phyloP scores from a whole-genome alignment of 2,113 vertebrate species.

The Strigops habroptila region DNA sequence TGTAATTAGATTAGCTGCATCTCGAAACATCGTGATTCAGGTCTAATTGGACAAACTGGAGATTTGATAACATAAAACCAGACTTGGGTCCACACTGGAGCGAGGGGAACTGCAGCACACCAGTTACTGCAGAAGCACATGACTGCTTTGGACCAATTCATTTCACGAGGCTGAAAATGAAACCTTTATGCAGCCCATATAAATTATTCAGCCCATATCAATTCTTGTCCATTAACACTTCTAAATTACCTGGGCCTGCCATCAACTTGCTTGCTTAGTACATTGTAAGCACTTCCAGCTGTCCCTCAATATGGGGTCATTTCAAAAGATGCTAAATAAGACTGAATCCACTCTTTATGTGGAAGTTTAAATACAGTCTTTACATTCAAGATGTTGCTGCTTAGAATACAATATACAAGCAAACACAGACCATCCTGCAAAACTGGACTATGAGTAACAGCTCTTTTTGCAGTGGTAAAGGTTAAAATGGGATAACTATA shows the following conservation, averaged over 20 bases:
- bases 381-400: background rate
- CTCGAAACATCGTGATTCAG: constrained; percentile 44
- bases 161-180: constrained; percentile 40
- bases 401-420: background rate
- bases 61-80: background rate
- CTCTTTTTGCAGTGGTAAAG: background rate
- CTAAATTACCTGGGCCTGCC: constrained; percentile 8
- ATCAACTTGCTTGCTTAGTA: background rate
- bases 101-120: background rate
- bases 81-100: background rate
- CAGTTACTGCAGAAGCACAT: constrained; percentile 24
- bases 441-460: background rate
- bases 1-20: constrained; percentile 58
- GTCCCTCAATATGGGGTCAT: background rate
- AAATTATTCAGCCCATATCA: background rate
- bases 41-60: constrained; percentile 63
- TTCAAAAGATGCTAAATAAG: background rate
- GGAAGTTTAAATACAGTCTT: background rate
- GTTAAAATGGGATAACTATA: background rate
- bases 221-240: constrained; percentile 33
- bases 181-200: background rate
- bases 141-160: constrained; percentile 62
- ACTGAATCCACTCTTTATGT: background rate
- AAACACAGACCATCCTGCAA: background rate
- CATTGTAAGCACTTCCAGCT: background rate